These are phyloP conservation scores for Ctenomys sociabilis DNA, from an alignment of 2,113 vertebrate genomes.

Conservation along the genomic window DNA sequence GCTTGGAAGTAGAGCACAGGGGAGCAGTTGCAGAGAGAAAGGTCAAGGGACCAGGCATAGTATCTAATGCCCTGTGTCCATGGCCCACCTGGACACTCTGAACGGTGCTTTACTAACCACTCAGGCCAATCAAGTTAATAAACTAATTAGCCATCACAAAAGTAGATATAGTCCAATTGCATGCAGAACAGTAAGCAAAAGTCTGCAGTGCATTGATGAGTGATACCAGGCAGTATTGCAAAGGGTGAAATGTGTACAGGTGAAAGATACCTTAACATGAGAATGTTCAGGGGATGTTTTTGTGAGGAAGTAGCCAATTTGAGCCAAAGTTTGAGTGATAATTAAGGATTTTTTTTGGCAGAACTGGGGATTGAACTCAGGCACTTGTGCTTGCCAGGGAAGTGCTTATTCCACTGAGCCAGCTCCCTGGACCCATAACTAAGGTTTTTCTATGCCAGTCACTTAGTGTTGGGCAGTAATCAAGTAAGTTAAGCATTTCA, in stretches of 20 bases:
- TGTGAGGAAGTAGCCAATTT: neutral
- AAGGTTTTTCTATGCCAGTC: neutral
- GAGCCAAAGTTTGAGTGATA: conserved; percentile 25
- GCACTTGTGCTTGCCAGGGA: too few species aligned
- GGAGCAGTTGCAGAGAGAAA: neutral
- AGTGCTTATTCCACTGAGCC: too few species aligned
- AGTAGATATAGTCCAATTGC: neutral
- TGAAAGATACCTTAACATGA: neutral
- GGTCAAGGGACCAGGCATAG: neutral
- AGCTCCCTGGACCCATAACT: too few species aligned
- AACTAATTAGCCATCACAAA: neutral
- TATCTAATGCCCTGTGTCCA: neutral
- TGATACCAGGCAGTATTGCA: neutral
- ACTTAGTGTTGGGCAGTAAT: neutral
- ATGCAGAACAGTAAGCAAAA: neutral
- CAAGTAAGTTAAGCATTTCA: conserved; percentile 9
- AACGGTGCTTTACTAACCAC: neutral
- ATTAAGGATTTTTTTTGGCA: too few species aligned
- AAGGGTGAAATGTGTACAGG: neutral
- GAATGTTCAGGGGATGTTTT: neutral
- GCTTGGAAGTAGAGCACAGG: neutral
- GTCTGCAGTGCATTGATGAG: neutral
- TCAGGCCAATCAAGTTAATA: neutral
- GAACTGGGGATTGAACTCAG: too few species aligned
- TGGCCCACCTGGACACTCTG: neutral